Evolutionary conservation across 2,888 invertebrate species (phyloP), one percentile per base, ranked within the genome.

Genomic region (Sympetrum striolatum): DNA sequence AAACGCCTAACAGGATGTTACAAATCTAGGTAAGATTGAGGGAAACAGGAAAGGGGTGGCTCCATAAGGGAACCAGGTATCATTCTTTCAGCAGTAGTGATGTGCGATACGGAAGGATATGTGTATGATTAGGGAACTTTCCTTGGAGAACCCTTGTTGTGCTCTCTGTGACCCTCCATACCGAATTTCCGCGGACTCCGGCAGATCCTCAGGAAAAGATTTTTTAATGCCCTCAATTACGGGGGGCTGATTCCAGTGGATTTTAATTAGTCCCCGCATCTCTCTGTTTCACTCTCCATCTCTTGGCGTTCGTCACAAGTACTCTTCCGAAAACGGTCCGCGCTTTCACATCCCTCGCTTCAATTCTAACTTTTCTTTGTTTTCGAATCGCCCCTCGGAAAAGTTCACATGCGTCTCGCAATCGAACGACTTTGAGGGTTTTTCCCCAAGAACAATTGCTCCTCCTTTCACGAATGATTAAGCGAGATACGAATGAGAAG

Each of bases 211-310:
- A 8, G 39, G 64, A 37, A 64, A 14, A 39, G 18, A 86, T 86
- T 86, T 86, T 37, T 60, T 80, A 80, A 12, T n/a, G 60, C 39
- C 86, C 86, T 35, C 64, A 86, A 86, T 86, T 86, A 86, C 35
- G 86, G 37, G 10, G 58, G 31, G 31, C 58, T 58, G 60, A 86
- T 22, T 86, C n/a, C n/a, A 86, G 1, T 60, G 86, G n/a, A 60
- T 86, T 86, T 86, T 86, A 86, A 86, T 86, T 22, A 86, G 86
- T 37, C 44, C 44, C 44, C 44, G 10, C 44, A 44, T 8, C 35
- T 60, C 18, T 60, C 60, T 53, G 58, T 37, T 35, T 60, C 60
- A 22, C 37, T 60, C 37, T 60, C 37, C 10, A 15, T 31, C n/a
- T 73, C 10, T 18, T 1, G 8, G 73, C 31, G 73, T 12, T 25